Evolutionary conservation across 2,797 vertebrate species (phyloP), one percentile per base, ranked within the genome.

Genomic region (Xerus rutilus): DNA sequence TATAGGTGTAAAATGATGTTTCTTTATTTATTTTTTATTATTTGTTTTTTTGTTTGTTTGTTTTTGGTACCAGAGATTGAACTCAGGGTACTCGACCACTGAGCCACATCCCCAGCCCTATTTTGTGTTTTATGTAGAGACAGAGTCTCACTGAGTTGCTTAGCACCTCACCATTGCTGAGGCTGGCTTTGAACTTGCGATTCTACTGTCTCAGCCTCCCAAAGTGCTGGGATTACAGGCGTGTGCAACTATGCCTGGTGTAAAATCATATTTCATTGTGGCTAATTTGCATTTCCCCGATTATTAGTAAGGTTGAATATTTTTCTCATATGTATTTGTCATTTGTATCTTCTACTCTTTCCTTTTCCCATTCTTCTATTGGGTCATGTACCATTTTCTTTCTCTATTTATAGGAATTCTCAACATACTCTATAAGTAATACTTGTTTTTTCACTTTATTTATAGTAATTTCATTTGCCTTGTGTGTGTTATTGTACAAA

Each of bases 321-420:
- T 86, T 96, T 92, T 87, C 43, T 95, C 79, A 64, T 89, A 62
- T 25, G 59, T 59, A 70, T 84, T 74, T 59, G 13, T 54, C 45
- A n/a, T 84, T 69, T 30, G 1, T 92, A n/a, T 82, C 74, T 94
- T 90, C 86, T 90, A 57, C 23, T 94, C 59, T 18, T 87, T 86
- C 49, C 11, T 84, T 87, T 79, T 52, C 76, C 49, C 18, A 20
- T 45, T 94, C 82, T 93, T 69, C 89, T 74, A 45, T 20, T 65
- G 28, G 7, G 21, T 92, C 88, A 15, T 10, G 89, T 81, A 65
- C 15, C 25, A 77, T 94, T 92, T 96, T 82, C 87, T 90, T 90
- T 96, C 54, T 77, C 77, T 62, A 87, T 90, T 82, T 88, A 81
- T 52, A 94, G 70, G 45, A 64, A 12, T 91, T 96, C 57, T 94